Evolutionary conservation across 1,140 invertebrate genomes (phyloP).

Genomic region (Neodiprion fabricii): DNA sequence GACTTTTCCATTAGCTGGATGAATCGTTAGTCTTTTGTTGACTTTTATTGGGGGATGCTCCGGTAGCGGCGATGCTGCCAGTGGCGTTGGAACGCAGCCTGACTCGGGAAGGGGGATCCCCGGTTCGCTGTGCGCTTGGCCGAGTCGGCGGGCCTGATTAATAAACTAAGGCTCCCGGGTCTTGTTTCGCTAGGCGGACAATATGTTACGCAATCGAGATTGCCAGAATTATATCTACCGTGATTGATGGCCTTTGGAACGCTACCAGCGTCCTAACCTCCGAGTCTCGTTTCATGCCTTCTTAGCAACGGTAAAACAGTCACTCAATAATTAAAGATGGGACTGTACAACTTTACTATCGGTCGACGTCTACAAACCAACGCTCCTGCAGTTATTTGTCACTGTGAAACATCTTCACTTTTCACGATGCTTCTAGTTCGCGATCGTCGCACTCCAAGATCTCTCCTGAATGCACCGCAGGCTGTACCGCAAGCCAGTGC

Average conservation of each 20-base stretch:
- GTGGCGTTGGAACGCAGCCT: slow-evolving; percentile 1
- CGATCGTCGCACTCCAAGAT: too few species aligned
- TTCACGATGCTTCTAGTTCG: too few species aligned
- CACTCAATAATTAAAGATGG: too few species aligned
- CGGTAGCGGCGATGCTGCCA: slow-evolving; percentile 10
- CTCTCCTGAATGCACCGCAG: too few species aligned
- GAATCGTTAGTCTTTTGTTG: slow-evolving; percentile 65
- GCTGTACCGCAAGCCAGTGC: too few species aligned
- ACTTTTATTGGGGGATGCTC: slow-evolving; percentile 60
- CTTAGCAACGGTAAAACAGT: too few species aligned
- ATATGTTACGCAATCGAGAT: neutral
- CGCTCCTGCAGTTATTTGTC: too few species aligned
- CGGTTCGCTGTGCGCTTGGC: slow-evolving; percentile 18
- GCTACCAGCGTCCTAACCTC: neutral
- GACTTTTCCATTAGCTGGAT: slow-evolving; percentile 64
- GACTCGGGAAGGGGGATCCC: slow-evolving; percentile 5
- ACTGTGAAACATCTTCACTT: too few species aligned
- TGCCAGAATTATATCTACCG: slow-evolving; percentile 2
- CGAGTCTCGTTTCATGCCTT: too few species aligned
- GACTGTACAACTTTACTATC: too few species aligned
- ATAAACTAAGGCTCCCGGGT: slow-evolving; percentile 33
- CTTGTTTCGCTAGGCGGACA: slow-evolving; percentile 6
- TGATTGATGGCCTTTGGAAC: neutral
- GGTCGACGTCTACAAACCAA: too few species aligned
- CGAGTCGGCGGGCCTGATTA: slow-evolving; percentile 30